phyloP scores from a whole-genome alignment of 2,797 vertebrate genomes.

The Pangasius djambal region DNA sequence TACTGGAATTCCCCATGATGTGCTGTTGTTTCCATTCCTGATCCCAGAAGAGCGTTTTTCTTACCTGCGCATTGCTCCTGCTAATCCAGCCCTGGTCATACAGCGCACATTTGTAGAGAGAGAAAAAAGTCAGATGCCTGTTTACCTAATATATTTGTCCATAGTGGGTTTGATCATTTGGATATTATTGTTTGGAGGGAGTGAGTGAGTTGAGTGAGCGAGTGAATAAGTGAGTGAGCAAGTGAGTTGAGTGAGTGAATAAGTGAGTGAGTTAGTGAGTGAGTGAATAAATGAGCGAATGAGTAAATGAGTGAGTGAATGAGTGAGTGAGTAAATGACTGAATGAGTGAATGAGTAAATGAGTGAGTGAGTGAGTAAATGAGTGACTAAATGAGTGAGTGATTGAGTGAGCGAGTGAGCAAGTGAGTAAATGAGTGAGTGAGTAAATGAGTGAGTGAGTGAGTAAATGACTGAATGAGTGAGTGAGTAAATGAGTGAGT shows the following conservation, averaged over 20 bases:
- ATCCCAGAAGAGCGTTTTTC: slow-evolving; percentile 16
- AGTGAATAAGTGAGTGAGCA: no score
- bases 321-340: no score
- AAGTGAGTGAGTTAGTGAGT: background rate
- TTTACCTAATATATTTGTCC: background rate
- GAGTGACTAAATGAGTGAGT: no score
- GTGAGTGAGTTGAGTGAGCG: background rate
- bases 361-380: rapidly evolving
- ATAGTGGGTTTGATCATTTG: background rate
- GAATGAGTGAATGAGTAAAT: no score
- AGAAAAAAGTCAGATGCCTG: background rate
- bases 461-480: background rate
- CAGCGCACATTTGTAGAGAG: background rate
- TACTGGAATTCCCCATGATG: background rate
- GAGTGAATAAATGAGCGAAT: no score
- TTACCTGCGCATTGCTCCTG: slow-evolving; percentile 17
- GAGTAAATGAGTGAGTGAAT: no score
- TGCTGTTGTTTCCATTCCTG: slow-evolving; percentile 37
- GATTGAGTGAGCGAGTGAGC: no score
- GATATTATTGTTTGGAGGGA: background rate
- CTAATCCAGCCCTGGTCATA: background rate
- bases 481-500: background rate
- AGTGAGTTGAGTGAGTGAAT: no score
- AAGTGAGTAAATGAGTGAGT: rapidly evolving
- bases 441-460: background rate